Percentiles rank a stretch among this genome's conserved stretches.
Evolutionary conservation across 2,113 vertebrate genomes (phyloP).

Genomic region (Platysternon megacephalum): DNA sequence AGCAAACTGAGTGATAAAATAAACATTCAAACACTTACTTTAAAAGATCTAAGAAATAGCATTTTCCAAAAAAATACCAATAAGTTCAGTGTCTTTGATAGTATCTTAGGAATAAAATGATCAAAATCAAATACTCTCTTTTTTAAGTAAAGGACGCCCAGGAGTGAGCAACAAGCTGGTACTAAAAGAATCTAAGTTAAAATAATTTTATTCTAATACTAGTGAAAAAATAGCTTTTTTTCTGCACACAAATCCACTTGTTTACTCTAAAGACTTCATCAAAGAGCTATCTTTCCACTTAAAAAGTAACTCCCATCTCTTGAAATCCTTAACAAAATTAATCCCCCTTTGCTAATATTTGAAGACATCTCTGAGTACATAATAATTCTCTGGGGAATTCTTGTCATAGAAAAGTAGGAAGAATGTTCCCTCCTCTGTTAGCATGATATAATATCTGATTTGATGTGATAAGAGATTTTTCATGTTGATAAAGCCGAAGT

Average conservation of each 20-base stretch:
- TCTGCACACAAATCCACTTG: neutral
- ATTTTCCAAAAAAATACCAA: neutral
- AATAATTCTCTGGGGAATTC: conserved; percentile 33
- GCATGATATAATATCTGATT: conserved; percentile 36
- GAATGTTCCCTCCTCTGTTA: neutral
- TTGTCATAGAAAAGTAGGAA: neutral
- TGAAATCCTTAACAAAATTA: conserved; percentile 33
- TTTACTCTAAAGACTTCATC: neutral
- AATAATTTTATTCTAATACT: neutral
- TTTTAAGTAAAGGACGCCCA: neutral
- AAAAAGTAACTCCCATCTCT: neutral
- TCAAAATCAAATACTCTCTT: neutral
- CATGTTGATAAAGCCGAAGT: neutral
- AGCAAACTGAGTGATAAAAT: neutral
- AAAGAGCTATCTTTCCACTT: conserved; percentile 11
- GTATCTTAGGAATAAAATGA: neutral
- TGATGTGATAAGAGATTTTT: conserved; percentile 41
- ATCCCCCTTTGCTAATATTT: conserved; percentile 20
- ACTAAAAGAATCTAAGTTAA: neutral
- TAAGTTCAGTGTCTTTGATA: neutral
- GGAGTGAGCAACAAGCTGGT: neutral
- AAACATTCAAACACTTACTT: neutral
- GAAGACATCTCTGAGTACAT: conserved; percentile 4
- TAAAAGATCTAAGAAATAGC: neutral
- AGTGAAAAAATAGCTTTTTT: neutral